Conservation (phyloP, 2,888 invertebrate species). For the Poecilobothrus nobilitatus region DNA sequence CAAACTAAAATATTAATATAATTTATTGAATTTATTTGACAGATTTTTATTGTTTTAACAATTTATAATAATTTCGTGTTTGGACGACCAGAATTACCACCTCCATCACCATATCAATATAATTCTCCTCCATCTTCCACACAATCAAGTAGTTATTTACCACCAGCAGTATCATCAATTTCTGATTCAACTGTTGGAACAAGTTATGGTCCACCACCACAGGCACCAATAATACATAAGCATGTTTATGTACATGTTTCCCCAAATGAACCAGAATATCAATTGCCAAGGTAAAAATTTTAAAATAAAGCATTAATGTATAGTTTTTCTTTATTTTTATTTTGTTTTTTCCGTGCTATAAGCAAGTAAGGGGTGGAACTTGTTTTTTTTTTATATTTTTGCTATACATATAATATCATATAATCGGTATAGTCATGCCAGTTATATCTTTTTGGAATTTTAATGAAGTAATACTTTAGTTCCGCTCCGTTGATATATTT, state of each 20-base stretch:
- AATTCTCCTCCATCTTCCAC: conserved; percentile 33
- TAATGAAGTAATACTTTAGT: no score
- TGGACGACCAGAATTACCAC: conserved; percentile 36
- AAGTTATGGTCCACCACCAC: conserved; percentile 62
- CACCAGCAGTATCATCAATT: conserved; percentile 46
- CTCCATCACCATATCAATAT: conserved; percentile 36
- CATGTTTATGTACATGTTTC: conserved; percentile 88
- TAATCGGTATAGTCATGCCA: no score
- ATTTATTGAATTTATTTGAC: conserved; percentile 14
- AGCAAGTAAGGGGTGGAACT: no score
- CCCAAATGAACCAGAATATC: conserved; percentile 74
- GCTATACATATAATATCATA: no score
- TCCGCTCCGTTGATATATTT: no score
- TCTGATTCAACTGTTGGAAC: conserved; percentile 49
- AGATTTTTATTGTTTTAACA: conserved; percentile 36
- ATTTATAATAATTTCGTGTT: conserved; percentile 39
- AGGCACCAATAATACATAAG: conserved; percentile 74
- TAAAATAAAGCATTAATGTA: no score
- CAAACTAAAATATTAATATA: no score
- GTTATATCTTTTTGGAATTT: no score
- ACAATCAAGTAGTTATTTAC: conserved; percentile 46
- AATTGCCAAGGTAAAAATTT: conserved; percentile 52
- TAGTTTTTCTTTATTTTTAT: conserved; percentile 11
- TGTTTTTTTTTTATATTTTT: no score
- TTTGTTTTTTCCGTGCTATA: conserved; percentile 2